phyloP scores from a whole-genome alignment of 2,888 invertebrate genomes.

The Stegophylla sp. region DNA sequence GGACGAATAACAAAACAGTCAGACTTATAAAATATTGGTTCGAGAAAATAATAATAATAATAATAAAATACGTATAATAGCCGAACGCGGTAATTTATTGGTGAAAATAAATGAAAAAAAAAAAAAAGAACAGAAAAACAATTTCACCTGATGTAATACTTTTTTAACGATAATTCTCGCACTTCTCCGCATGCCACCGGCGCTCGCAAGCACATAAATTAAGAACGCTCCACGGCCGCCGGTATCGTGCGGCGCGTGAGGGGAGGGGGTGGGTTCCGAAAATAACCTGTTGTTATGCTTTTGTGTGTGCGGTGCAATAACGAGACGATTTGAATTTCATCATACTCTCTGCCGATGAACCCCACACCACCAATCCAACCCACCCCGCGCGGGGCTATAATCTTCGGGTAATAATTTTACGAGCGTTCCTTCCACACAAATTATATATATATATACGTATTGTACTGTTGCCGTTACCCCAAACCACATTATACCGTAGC shows the following conservation, averaged over 20 bases:
- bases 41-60: not conserved
- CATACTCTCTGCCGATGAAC: not conserved
- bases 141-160: conserved; percentile 33
- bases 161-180: conserved; percentile 35
- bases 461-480: no score
- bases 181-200: not conserved
- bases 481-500: not conserved
- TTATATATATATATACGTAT: not conserved
- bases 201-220: conserved; percentile 16
- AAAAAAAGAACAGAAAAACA: conserved; percentile 17
- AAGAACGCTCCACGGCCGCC: not conserved
- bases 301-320: not conserved
- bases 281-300: conserved; percentile 49
- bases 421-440: not conserved
- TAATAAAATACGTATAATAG: not conserved
- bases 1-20: not conserved
- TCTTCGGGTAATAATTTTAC: conserved; percentile 51
- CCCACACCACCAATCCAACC: not conserved
- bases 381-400: not conserved
- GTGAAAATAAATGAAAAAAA: not conserved
- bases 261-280: not conserved
- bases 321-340: conserved; percentile 52
- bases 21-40: conserved; percentile 24
- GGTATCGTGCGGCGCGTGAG: not conserved
- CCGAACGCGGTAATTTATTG: conserved; percentile 27